Evolutionary conservation across 2,888 invertebrate species (phyloP).

Genomic region (Lasioglossum oenotherae): DNA sequence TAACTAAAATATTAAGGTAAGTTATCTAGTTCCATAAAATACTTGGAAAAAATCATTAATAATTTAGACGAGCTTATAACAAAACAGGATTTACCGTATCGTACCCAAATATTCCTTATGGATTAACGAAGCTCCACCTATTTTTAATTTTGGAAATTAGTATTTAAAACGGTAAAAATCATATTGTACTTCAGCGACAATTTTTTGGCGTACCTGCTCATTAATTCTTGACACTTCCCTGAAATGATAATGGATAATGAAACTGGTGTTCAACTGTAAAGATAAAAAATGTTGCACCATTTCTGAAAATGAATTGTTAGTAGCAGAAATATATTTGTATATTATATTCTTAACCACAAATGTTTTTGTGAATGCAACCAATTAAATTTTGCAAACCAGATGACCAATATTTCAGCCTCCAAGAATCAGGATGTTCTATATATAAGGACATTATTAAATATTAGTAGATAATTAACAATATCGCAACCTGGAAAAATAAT

Average conservation of each 20-base stretch:
- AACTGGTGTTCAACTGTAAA: no score
- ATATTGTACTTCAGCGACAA: background rate
- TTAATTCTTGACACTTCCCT: background rate
- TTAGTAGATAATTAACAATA: background rate
- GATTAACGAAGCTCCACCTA: background rate
- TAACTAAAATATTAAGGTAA: background rate
- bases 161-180: background rate
- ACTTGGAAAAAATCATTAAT: background rate
- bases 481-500: constrained; percentile 15
- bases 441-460: background rate
- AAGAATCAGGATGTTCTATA: background rate
- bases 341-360: background rate
- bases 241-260: background rate
- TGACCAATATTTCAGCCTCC: background rate
- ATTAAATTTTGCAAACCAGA: background rate
- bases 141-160: no score
- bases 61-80: background rate
- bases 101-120: background rate
- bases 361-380: background rate
- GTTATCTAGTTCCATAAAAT: background rate
- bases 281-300: background rate
- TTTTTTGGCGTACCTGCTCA: background rate
- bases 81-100: background rate
- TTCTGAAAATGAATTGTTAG: background rate
- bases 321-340: background rate